A percentile compares a stretch with the other conserved stretches of the same genome.
Conservation (phyloP, 2,113 vertebrate species). For the Holacanthus passer region DNA sequence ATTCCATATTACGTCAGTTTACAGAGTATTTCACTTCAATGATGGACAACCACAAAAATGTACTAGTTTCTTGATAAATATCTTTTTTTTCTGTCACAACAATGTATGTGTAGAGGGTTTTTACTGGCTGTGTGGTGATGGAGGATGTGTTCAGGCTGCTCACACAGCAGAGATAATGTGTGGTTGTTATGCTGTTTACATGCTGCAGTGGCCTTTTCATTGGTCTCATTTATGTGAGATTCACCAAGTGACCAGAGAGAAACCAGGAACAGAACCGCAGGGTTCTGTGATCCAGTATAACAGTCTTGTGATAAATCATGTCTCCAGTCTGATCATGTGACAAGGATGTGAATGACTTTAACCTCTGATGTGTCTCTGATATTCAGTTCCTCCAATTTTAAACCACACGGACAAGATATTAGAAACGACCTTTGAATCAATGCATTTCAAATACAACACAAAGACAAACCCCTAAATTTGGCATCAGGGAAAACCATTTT, state of each 20-base stretch:
- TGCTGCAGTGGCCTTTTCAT: background rate
- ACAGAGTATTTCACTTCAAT: background rate
- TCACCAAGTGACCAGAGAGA: background rate
- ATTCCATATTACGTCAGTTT: background rate
- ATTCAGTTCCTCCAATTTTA: background rate
- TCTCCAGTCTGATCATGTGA: background rate
- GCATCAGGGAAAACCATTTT: too few species aligned
- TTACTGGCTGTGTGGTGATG: background rate
- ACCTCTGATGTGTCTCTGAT: background rate
- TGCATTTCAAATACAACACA: background rate
- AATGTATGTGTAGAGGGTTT: background rate
- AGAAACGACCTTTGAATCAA: background rate
- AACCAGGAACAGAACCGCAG: background rate
- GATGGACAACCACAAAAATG: background rate
- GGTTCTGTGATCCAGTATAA: background rate
- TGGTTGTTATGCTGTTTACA: slow-evolving; percentile 18
- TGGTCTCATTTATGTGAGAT: background rate
- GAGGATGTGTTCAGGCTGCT: background rate
- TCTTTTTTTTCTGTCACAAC: background rate
- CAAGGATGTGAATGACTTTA: background rate
- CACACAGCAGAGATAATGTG: background rate
- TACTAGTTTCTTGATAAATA: background rate
- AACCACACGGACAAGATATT: background rate
- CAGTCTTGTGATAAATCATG: background rate
- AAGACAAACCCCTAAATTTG: too few species aligned